These are phyloP conservation scores for Cotesia chilonis DNA, from an alignment of 1,140 invertebrate species.

Conservation along the genomic window DNA sequence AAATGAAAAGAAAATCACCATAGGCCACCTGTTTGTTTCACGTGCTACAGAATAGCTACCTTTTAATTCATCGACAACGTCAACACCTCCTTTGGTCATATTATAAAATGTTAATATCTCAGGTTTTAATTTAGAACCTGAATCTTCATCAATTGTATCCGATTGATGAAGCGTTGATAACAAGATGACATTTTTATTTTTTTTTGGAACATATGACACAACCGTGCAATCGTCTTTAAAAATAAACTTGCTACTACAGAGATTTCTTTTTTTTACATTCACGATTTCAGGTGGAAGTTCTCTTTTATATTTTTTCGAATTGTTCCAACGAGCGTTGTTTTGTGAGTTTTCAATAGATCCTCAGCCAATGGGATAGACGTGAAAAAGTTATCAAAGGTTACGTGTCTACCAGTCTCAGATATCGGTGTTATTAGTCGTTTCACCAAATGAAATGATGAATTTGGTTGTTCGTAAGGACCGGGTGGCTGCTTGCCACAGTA, in stretches of 20 bases:
- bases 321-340: conserved; percentile 50
- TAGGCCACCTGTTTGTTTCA: conserved; percentile 49
- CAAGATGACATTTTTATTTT: conserved; percentile 7
- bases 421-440: conserved; percentile 36
- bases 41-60: conserved; percentile 45
- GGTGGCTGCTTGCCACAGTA: conserved; percentile 26
- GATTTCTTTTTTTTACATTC: neutral
- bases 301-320: conserved; percentile 52
- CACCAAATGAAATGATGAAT: conserved; percentile 14
- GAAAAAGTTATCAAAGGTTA: conserved; percentile 57
- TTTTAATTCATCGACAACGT: conserved; percentile 52
- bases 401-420: conserved; percentile 43
- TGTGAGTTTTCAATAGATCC: conserved; percentile 49
- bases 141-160: conserved; percentile 21
- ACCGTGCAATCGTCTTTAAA: conserved; percentile 1
- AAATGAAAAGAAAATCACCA: conserved; percentile 48
- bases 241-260: conserved; percentile 1
- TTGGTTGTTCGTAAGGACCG: neutral
- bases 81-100: conserved; percentile 51
- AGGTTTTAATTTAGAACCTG: conserved; percentile 45
- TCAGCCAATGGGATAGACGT: conserved; percentile 47
- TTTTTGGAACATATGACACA: conserved; percentile 26
- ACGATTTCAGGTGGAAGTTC: conserved; percentile 51
- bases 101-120: conserved; percentile 53
- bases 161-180: conserved; percentile 1